Base-by-base conservation (phyloP, 53 echinoderm and acorn worm species). In the Apostichopus leukothele region DNA sequence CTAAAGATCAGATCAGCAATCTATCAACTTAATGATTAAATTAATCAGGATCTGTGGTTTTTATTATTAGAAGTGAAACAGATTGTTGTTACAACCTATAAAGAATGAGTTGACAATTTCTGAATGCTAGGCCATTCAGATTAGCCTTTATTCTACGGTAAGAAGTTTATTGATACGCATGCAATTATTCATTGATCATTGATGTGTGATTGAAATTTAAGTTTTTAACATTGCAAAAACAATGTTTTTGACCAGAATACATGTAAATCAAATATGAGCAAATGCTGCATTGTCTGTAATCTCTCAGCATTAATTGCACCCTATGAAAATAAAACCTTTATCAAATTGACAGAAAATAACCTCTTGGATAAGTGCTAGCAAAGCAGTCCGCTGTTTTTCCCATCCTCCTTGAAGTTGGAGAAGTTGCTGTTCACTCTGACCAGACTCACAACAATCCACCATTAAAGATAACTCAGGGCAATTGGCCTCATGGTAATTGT, bases 381-480 rank as follows among this genome's bases (percentile, higher is more conserved):
- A 84, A 18, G 95, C 89, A 51, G 73, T 75, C 25, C 91, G 77
- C 52, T 97, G 93, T 5, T 91, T 91, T 5, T 91, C 73, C 97
- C 97, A 97, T 11, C 90, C 67, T 4, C 53, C 50, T 68, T 94
- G 84, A 10, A 97, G 88, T 27, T 73, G 76, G 20, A 78, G 11
- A 10, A 92, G 39, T 18, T 85, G 85, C 26, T 14, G 5, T 4
- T 85, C 63, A 26, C 14, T 87, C 52, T 90, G 73, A 16, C 94
- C 95, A 59, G 91, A 95, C 27, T 90, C 87, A 25, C 97, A 97
- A 74, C 97, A 97, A 52, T 93, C 92, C 5, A 91, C 92, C 67
- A 92, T 88, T n/a, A 97, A 86, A 5, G 95, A 91, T 53, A 97
- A 86, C 90, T 97, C 98, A 51, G 93, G 59, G 53, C 98, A 97